A percentile compares a stretch with the other conserved stretches of the same genome.
Conservation (phyloP, 2,113 vertebrate species). For the Heptranchias perlo region DNA sequence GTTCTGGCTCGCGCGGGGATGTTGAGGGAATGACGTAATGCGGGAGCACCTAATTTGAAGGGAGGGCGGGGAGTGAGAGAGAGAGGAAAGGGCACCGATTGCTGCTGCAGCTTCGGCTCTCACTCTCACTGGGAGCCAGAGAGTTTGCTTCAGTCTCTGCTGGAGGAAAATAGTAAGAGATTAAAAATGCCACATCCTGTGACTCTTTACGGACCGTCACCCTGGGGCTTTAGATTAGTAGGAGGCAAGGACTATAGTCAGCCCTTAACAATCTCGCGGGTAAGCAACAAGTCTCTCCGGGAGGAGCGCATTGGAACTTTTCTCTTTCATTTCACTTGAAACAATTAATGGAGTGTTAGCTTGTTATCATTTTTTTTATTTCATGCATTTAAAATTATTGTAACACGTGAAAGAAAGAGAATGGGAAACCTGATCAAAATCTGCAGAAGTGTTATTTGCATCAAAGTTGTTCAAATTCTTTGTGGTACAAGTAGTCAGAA, state of each 20-base stretch:
- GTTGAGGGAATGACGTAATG: constrained; percentile 14
- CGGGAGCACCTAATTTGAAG: constrained; percentile 15
- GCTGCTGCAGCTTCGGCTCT: background rate
- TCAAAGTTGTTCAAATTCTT: background rate
- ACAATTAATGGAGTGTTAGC: constrained; percentile 28
- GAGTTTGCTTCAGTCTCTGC: background rate
- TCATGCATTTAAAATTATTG: background rate
- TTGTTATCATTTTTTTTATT: background rate
- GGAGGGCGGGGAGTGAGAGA: background rate
- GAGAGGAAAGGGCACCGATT: background rate
- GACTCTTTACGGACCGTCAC: constrained; percentile 81
- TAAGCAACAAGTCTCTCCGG: constrained; percentile 54
- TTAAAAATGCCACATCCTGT: constrained; percentile 72
- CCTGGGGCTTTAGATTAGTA: constrained; percentile 91
- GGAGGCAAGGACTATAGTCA: constrained; percentile 91
- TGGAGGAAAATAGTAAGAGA: background rate
- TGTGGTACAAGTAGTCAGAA: too few species aligned
- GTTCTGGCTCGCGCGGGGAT: background rate
- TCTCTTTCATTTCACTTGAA: constrained; percentile 16
- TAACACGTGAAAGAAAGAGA: background rate
- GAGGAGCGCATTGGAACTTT: background rate
- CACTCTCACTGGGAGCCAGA: background rate
- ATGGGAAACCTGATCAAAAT: too few species aligned
- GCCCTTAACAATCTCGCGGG: constrained; percentile 86
- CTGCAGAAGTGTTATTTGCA: background rate